Evolutionary conservation across 2,113 vertebrate genomes (phyloP).

Genomic region (Circaetus cinerascens): DNA sequence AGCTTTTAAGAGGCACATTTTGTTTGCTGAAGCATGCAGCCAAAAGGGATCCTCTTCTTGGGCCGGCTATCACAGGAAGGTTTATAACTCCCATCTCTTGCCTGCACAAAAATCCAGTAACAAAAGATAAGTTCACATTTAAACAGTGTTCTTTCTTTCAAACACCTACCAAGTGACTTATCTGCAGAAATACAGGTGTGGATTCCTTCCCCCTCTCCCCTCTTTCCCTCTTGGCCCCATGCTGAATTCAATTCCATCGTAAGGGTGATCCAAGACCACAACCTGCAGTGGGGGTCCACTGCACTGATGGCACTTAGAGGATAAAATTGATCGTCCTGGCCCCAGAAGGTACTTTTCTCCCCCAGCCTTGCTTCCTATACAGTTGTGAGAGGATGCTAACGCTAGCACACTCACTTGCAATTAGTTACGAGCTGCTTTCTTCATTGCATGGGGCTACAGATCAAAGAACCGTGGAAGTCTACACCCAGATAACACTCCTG

Average conservation of each 20-base stretch:
- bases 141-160: background rate
- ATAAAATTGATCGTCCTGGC: fast-evolving
- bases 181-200: background rate
- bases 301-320: fast-evolving
- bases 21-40: background rate
- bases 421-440: background rate
- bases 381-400: background rate
- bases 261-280: background rate
- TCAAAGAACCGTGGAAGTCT: background rate
- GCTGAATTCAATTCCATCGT: background rate
- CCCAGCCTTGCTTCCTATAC: fast-evolving
- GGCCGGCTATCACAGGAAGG: background rate
- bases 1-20: background rate
- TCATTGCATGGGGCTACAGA: background rate
- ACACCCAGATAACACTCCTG: background rate
- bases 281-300: background rate
- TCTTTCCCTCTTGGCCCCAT: background rate
- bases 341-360: no score
- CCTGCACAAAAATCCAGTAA: background rate
- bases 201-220: background rate
- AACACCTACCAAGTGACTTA: background rate
- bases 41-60: background rate
- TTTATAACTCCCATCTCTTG: background rate
- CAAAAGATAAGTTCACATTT: background rate
- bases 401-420: background rate